Percentiles rank a stretch among this genome's conserved stretches.
Conservation (phyloP, 2,797 vertebrate species). For the Periparus ater region DNA sequence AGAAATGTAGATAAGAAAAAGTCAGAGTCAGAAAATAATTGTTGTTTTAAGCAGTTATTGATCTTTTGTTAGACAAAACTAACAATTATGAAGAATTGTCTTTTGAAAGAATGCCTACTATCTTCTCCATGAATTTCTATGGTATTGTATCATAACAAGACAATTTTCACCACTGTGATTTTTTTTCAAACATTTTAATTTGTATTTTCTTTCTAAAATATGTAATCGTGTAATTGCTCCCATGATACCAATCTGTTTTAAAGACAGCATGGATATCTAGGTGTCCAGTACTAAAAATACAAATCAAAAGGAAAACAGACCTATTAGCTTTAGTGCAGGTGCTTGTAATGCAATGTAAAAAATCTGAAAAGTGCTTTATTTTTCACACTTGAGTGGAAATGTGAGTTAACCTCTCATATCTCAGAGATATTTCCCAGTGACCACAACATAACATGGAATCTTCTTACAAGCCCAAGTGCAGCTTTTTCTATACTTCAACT, state of each 20-base stretch:
- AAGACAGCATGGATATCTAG: not conserved
- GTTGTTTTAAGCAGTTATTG: not conserved
- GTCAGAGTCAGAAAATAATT: not conserved
- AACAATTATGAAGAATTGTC: not conserved
- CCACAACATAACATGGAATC: not conserved
- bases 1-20: not conserved
- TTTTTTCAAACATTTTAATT: not conserved
- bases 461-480: not conserved
- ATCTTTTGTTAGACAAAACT: not conserved
- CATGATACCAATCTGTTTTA: not conserved
- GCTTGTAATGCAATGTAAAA: not conserved
- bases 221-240: not conserved
- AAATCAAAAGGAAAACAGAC: not conserved
- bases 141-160: not conserved
- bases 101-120: not conserved
- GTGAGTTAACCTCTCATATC: not conserved
- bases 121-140: not conserved
- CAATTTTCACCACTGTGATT: not conserved
- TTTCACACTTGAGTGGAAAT: not conserved
- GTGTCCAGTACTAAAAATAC: not conserved
- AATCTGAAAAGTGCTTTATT: not conserved
- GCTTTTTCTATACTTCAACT: not conserved
- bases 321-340: not conserved
- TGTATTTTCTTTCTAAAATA: not conserved
- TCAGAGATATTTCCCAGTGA: not conserved